These are phyloP conservation scores for Heliocidaris erythrogramma DNA, from an alignment of 35 echinoderm and acorn worm species.

Conservation along the genomic window DNA sequence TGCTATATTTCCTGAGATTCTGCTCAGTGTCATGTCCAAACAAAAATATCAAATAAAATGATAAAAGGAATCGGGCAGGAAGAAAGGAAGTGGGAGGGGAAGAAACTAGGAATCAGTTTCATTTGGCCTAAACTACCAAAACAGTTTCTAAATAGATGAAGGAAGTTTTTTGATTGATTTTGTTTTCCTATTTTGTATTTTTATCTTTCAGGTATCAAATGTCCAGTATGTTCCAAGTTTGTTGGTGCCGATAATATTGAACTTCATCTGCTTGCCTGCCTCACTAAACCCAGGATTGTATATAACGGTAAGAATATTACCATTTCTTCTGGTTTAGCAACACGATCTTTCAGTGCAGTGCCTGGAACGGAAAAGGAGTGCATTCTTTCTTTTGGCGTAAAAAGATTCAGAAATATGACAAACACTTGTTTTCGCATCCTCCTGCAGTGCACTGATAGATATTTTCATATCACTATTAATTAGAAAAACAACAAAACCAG, in stretches of 20 bases:
- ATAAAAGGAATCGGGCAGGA: too few relatives aligned
- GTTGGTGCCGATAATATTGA: conserved; percentile 92
- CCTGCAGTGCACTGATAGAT: background rate
- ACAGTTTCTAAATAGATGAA: too few relatives aligned
- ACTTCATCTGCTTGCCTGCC: conserved; percentile 89
- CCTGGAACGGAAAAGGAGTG: background rate
- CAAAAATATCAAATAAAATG: too few relatives aligned
- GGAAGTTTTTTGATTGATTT: too few relatives aligned
- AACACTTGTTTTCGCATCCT: too few relatives aligned
- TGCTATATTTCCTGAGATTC: too few relatives aligned
- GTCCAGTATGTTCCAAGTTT: conserved; percentile 98
- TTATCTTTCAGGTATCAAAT: conserved; percentile 88
- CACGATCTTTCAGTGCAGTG: background rate
- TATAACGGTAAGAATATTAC: conserved; percentile 86
- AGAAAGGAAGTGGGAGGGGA: too few relatives aligned
- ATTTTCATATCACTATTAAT: background rate
- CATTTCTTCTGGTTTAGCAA: background rate
- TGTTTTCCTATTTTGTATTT: background rate
- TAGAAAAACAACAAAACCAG: too few relatives aligned
- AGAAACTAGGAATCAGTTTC: too few relatives aligned
- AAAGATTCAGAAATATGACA: too few relatives aligned
- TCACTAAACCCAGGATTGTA: conserved; percentile 98
- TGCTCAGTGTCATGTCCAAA: too few relatives aligned
- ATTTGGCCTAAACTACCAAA: too few relatives aligned
- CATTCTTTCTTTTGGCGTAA: background rate